Percentiles rank a stretch among this genome's conserved stretches.
phyloP scores from a whole-genome alignment of 2,797 vertebrate species.

The Rhinophrynus dorsalis region DNA sequence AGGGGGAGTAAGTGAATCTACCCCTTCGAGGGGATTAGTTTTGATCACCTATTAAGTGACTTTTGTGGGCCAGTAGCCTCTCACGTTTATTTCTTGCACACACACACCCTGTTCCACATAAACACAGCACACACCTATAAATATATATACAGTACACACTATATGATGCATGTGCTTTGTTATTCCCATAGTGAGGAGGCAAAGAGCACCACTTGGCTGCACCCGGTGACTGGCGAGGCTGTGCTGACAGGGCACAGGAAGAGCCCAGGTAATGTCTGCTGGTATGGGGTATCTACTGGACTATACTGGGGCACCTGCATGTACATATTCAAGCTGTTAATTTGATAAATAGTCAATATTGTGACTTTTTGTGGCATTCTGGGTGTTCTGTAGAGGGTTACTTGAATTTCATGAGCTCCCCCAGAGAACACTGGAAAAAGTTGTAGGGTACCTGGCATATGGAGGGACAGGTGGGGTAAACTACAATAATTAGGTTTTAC shows the following conservation, averaged over 20 bases:
- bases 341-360: neutral
- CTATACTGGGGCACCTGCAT: neutral
- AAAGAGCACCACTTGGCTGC: constrained; percentile 96
- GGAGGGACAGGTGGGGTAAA: too few species aligned
- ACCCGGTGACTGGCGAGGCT: constrained; percentile 90
- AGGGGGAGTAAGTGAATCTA: too few species aligned
- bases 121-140: neutral
- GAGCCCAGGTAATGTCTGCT: constrained; percentile 78
- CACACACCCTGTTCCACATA: neutral
- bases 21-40: too few species aligned
- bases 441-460: too few species aligned
- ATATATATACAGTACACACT: neutral
- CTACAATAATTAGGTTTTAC: too few species aligned
- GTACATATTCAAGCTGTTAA: neutral
- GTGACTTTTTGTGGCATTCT: neutral
- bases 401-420: too few species aligned
- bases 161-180: neutral
- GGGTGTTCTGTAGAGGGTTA: too few species aligned
- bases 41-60: too few species aligned
- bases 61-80: neutral
- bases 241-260: constrained; percentile 88
- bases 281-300: neutral
- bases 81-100: neutral
- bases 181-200: constrained; percentile 85
- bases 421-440: too few species aligned